Percentiles rank a stretch among this genome's conserved stretches.
These are phyloP conservation scores for Panurus biarmicus DNA, from an alignment of 2,113 vertebrate genomes.

Conservation along the genomic window DNA sequence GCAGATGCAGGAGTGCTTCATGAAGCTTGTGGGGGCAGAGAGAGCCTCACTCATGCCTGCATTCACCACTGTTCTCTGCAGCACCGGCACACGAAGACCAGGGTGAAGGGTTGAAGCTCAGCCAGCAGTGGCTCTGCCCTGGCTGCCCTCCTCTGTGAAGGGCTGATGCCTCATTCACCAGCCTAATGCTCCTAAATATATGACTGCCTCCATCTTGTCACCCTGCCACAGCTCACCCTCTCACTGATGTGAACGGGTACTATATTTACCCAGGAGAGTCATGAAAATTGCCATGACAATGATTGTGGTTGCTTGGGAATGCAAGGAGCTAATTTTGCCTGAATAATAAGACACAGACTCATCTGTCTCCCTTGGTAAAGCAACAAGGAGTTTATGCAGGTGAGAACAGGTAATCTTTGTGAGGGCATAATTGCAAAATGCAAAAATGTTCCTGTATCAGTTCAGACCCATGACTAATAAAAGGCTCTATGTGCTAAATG, in stretches of 20 bases:
- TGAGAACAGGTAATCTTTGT: constrained; percentile 54
- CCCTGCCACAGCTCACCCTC: constrained; percentile 16
- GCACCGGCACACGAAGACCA: neutral
- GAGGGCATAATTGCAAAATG: constrained; percentile 36
- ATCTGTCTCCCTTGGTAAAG: neutral
- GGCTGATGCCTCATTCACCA: neutral
- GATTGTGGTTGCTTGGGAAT: constrained; percentile 31
- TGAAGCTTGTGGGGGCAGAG: neutral
- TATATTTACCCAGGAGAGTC: constrained; percentile 52
- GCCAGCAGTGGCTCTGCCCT: neutral
- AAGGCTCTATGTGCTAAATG: neutral
- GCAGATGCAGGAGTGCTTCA: neutral
- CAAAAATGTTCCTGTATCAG: constrained; percentile 32
- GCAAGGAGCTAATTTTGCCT: neutral
- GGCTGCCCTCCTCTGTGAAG: neutral
- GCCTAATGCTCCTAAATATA: neutral
- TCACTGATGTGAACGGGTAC: constrained; percentile 10
- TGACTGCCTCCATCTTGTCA: constrained; percentile 23
- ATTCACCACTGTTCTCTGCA: neutral
- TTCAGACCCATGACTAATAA: constrained; percentile 35
- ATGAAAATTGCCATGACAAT: constrained; percentile 63
- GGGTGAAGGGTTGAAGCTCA: neutral
- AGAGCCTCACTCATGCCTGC: neutral
- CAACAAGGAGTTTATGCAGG: constrained; percentile 25
- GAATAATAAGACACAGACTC: neutral